Evolutionary conservation across 2,888 invertebrate genomes (phyloP), one percentile per base, ranked within the genome.

Genomic region (Hanleya hanleyi): DNA sequence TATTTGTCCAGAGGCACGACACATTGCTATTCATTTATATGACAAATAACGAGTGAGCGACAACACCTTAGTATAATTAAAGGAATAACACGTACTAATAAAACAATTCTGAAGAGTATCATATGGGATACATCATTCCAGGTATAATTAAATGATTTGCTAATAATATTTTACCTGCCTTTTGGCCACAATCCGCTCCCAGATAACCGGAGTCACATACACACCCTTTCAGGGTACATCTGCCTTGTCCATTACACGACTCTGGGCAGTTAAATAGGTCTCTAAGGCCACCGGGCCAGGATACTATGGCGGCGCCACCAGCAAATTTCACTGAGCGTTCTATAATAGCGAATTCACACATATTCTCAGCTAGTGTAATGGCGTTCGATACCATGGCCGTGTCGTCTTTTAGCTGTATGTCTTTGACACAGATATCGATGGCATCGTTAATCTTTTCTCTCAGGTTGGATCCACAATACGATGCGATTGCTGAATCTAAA

Each of bases 371-470:
- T 1, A 77, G 35, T 15, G 69, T 64, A 7, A 74, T 57, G 38
- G 57, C 65, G 67, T 68, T 64, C n/a, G 67, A 32, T 0, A 73
- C 72, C 77, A 75, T 71, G 12, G 64, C 50, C 9, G 62, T 12
- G 50, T 77, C 71, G 22, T 73, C 75, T 64, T 77, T 77, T 9
- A 77, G 65, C 73, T 75, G 70, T 22, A 78, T 74, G 64, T 78
- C 78, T n/a, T 74, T 51, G 57, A 76, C 71, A 65, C 78, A 78
- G 22, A 71, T 70, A n/a, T 78, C 78, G 35, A 76, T 75, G 1
- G 74, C 76, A 6, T 70, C 50, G 12, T 68, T 71, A 1, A 78
- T 29, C 1, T 67, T 61, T 18, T 67, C 72, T 26, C 76, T 70
- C 26, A 78, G 62, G 33, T 66, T 68, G 36, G 76, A 74, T 18